Evolutionary conservation across 2,113 vertebrate species (phyloP), one percentile per base, ranked within the genome.

Genomic region (Oncorhynchus kisutch): DNA sequence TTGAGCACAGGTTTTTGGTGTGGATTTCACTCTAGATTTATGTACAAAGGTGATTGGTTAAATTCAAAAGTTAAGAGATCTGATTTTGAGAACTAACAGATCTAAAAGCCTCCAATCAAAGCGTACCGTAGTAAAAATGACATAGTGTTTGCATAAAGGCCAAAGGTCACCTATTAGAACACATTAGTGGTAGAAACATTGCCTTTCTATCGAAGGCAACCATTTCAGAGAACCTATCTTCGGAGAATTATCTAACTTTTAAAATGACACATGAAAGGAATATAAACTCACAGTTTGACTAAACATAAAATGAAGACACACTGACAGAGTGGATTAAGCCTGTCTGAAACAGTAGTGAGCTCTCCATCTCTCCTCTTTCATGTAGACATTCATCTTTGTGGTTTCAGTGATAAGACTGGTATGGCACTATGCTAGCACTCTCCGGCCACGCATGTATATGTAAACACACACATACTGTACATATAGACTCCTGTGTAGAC

Each of bases 321-420:
- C 81, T 78, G 86, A 45, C 39, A 45, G 39, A 87, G 75, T 82
- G 82, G 81, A 86, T 75, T 83, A 70, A 84, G 75, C 87, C 84
- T 84, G 77, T 12, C 66, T 78, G 71, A 85, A 85, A 85, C 83
- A 92, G 91, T 92, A 93, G 91, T 93, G 86, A 88, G 86, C 74
- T 60, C 84, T 81, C 79, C 24, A 12, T 45, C 67, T 69, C 68
- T 29, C 34, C 45, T 5, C 39, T 45, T 67, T 65, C 83, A 81
- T 77, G 45, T 73, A 67, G 83, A 93, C 91, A 92, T 92, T 93
- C 92, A 92, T 89, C 76, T 82, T 73, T 88, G 85, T 89, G 83
- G 84, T 88, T 93, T 93, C 93, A 94, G 94, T 94, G 93, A 93
- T 92, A 82, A 88, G 92, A 94, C 93, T 93, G 91, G 86, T 86